Conservation (phyloP, 2,797 vertebrate genomes). For the Sarcophilus harrisii region DNA sequence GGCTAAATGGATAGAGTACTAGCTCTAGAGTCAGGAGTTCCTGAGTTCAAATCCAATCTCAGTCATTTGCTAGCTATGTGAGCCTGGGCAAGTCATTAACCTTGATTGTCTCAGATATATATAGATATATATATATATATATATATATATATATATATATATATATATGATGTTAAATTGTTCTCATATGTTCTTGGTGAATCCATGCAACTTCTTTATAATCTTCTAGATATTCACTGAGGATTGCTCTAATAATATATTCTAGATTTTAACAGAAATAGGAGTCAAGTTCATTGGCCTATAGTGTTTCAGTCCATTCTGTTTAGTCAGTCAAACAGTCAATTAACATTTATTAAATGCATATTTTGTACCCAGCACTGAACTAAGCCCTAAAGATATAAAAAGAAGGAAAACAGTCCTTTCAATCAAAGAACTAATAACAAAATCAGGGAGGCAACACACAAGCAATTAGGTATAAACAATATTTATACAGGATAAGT, state of each 20-base stretch:
- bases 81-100: background rate
- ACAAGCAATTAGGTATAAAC: background rate
- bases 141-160: too few species aligned
- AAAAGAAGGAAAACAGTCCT: background rate
- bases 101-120: background rate
- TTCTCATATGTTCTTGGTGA: background rate
- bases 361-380: background rate
- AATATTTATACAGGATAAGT: background rate
- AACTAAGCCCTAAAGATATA: background rate
- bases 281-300: background rate
- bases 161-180: background rate
- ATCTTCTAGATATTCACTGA: background rate
- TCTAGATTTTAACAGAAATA: background rate
- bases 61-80: background rate
- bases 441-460: background rate
- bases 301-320: background rate
- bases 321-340: background rate
- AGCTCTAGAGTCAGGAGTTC: background rate
- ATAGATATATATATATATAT: too few species aligned
- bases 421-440: background rate
- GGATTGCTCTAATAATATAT: background rate
- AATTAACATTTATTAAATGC: background rate
- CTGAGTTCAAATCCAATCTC: background rate
- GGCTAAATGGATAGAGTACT: background rate
- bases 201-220: background rate